Percentiles rank a stretch among this genome's conserved stretches.
Evolutionary conservation across 2,797 vertebrate genomes (phyloP).

Genomic region (Pipistrellus pipistrellus): DNA sequence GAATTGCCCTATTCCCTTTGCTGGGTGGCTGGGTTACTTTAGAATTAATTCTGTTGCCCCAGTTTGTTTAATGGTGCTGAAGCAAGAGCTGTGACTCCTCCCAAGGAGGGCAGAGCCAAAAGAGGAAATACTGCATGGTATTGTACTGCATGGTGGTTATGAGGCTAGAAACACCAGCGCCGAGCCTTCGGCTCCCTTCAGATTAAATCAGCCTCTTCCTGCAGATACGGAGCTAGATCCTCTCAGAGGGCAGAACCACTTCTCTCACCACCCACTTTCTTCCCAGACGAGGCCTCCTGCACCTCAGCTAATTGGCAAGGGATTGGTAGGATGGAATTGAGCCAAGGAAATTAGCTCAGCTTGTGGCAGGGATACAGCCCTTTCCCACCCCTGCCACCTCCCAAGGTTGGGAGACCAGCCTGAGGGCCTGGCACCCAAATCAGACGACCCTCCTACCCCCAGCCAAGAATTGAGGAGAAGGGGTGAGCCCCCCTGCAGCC

Average conservation of each 20-base stretch:
- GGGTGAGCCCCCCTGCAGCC: background rate
- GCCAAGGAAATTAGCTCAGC: constrained; percentile 74
- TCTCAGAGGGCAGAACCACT: background rate
- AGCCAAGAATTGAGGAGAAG: background rate
- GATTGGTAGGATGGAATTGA: constrained; percentile 32
- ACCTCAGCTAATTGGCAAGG: constrained; percentile 34
- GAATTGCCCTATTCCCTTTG: background rate
- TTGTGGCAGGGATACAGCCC: constrained; percentile 45
- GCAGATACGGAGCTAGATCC: background rate
- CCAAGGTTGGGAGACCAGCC: background rate
- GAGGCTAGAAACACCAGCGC: background rate
- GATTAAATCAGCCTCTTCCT: background rate
- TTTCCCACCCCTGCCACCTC: constrained; percentile 21
- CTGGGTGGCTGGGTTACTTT: background rate
- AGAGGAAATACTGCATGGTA: background rate
- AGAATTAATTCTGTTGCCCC: background rate
- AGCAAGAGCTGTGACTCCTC: background rate
- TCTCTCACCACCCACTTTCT: constrained; percentile 30
- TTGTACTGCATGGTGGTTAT: background rate
- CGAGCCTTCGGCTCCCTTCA: background rate
- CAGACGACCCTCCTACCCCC: background rate
- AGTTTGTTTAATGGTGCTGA: background rate
- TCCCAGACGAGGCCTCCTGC: constrained; percentile 5
- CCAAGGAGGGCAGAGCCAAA: background rate
- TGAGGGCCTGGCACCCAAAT: background rate